Evolutionary conservation across 2,888 invertebrate genomes (phyloP).

Genomic region (Pterostichus niger): DNA sequence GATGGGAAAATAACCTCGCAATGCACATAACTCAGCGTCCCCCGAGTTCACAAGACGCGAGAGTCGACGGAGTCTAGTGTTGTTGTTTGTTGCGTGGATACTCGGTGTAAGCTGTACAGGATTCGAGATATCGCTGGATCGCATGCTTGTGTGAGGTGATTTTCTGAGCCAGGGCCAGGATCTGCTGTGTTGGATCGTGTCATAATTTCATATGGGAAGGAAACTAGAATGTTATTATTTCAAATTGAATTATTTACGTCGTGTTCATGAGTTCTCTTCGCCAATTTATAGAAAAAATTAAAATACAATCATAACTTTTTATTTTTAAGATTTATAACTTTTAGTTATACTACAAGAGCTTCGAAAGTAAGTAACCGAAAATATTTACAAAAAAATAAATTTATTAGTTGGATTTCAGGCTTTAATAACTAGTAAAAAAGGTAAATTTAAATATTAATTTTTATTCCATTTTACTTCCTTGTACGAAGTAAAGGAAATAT

Average conservation of each 20-base stretch:
- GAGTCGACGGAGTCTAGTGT: neutral
- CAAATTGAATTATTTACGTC: neutral
- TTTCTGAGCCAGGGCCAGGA: neutral
- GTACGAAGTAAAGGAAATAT: no score
- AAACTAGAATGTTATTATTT: conserved; percentile 5
- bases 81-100: neutral
- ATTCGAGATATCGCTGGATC: neutral
- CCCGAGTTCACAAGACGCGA: neutral
- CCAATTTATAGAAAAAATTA: no score
- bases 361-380: no score
- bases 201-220: neutral
- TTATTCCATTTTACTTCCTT: no score
- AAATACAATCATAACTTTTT: no score
- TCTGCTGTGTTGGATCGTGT: no score
- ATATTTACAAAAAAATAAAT: no score
- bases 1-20: conserved; percentile 54
- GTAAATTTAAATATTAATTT: no score
- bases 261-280: neutral
- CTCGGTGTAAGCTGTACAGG: neutral
- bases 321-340: no score
- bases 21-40: conserved; percentile 46
- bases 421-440: no score
- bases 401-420: no score
- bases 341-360: no score
- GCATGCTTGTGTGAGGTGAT: neutral